Percentiles rank a stretch among this genome's conserved stretches.
Conservation (phyloP, 1,140 invertebrate species). For the Plutomurus gul region DNA sequence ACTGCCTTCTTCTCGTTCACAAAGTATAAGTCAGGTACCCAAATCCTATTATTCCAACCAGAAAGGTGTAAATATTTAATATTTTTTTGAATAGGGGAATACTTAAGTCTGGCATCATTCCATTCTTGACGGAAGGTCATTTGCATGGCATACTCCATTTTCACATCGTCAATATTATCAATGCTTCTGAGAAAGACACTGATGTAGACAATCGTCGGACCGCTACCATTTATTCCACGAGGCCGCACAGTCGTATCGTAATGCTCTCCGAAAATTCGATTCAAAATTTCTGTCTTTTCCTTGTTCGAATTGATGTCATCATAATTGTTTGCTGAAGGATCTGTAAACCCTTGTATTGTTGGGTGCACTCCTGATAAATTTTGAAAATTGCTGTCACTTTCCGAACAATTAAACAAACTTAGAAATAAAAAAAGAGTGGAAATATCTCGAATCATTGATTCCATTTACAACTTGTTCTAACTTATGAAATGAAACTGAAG, state of each 20-base stretch:
- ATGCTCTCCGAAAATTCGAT: slow-evolving; percentile 15
- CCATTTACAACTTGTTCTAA: too few relatives aligned
- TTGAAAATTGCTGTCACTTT: too few relatives aligned
- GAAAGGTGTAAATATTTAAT: slow-evolving; percentile 20
- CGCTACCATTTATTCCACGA: slow-evolving; percentile 6
- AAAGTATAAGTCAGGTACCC: slow-evolving; percentile 46
- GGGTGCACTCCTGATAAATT: too few relatives aligned
- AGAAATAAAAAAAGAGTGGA: too few relatives aligned
- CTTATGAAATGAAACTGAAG: too few relatives aligned
- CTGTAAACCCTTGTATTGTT: too few relatives aligned
- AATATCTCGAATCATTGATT: too few relatives aligned
- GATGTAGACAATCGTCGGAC: not conserved
- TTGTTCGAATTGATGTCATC: slow-evolving; percentile 40
- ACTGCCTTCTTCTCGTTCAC: slow-evolving; percentile 38
- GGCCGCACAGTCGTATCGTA: slow-evolving; percentile 36
- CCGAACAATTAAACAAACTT: too few relatives aligned
- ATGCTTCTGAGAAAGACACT: slow-evolving; percentile 30
- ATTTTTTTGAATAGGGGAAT: slow-evolving; percentile 27
- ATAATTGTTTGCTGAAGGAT: too few relatives aligned
- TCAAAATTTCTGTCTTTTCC: slow-evolving; percentile 34
- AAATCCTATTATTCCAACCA: not conserved
- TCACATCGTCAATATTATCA: slow-evolving; percentile 44
- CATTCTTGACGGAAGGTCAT: slow-evolving; percentile 45
- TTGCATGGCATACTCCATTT: slow-evolving; percentile 45
- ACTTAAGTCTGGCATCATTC: slow-evolving; percentile 37